phyloP scores from a whole-genome alignment of 1,140 invertebrate species.

The Macrostomum lignano region DNA sequence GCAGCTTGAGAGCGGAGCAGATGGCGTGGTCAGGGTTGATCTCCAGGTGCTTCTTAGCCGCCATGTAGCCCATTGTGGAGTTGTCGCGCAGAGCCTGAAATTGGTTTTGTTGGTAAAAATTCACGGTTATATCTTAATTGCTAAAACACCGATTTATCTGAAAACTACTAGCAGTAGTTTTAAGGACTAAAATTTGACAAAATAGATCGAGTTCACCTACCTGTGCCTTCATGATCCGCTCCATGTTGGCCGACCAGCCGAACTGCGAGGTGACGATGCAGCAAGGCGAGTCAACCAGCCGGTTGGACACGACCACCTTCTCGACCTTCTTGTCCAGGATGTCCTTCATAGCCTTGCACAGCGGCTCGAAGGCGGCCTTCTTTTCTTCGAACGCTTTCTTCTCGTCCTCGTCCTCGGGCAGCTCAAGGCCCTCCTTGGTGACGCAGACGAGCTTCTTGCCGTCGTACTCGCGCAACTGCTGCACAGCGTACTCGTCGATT shows the following conservation, averaged over 20 bases:
- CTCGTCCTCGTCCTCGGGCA: constrained; percentile 56
- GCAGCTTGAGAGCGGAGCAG: constrained; percentile 55
- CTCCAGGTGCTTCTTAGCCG: constrained; percentile 77
- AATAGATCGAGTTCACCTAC: too few species aligned
- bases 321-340: constrained; percentile 90
- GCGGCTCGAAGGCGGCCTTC: constrained; percentile 43
- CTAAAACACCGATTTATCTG: too few species aligned
- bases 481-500: constrained; percentile 92
- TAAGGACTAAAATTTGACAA: too few species aligned
- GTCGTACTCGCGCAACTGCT: constrained; percentile 87
- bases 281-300: constrained; percentile 73
- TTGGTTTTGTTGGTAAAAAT: constrained; percentile 56
- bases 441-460: constrained; percentile 79
- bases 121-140: constrained; percentile 65
- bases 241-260: constrained; percentile 98
- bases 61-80: constrained; percentile 92
- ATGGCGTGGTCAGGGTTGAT: constrained; percentile 91
- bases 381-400: constrained; percentile 88
- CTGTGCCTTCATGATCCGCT: constrained; percentile 95
- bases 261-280: constrained; percentile 97
- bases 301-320: constrained; percentile 72
- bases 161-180: too few species aligned
- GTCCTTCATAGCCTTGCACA: constrained; percentile 92
- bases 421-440: constrained; percentile 79
- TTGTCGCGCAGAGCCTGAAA: constrained; percentile 69